phyloP scores from a whole-genome alignment of 2,888 invertebrate genomes.

The Polyploca ridens region DNA sequence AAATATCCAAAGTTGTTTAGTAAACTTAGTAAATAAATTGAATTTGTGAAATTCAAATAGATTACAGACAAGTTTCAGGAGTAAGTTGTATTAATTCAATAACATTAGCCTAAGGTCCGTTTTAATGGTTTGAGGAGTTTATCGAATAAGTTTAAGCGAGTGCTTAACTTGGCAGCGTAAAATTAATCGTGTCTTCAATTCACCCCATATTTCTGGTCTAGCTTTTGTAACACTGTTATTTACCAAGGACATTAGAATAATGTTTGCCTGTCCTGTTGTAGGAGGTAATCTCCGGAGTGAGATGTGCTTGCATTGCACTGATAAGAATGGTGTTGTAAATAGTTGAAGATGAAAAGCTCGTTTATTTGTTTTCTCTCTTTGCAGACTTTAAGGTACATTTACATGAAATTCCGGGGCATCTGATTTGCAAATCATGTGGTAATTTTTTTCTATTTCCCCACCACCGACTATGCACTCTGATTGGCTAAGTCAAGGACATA shows the following conservation, averaged over 20 bases:
- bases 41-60: conserved; percentile 12
- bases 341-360: no score
- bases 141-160: conserved; percentile 9
- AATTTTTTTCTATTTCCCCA: no score
- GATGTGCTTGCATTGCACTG: no score
- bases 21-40: conserved; percentile 4
- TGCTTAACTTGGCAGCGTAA: background rate
- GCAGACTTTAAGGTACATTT: no score
- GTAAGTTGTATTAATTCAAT: conserved; percentile 9
- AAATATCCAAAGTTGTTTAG: conserved; percentile 5
- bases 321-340: no score
- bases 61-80: conserved; percentile 8
- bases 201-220: conserved; percentile 2
- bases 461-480: no score
- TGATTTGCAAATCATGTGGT: no score
- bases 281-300: no score
- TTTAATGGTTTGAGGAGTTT: conserved; percentile 5
- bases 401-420: no score
- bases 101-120: conserved; percentile 8
- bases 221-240: background rate
- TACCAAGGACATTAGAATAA: background rate
- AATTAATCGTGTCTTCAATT: conserved; percentile 4
- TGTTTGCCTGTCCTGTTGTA: no score
- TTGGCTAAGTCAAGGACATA: no score
- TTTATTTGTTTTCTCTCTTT: no score